Conservation (phyloP, 2,113 vertebrate genomes). For the Stigmatopora nigra region DNA sequence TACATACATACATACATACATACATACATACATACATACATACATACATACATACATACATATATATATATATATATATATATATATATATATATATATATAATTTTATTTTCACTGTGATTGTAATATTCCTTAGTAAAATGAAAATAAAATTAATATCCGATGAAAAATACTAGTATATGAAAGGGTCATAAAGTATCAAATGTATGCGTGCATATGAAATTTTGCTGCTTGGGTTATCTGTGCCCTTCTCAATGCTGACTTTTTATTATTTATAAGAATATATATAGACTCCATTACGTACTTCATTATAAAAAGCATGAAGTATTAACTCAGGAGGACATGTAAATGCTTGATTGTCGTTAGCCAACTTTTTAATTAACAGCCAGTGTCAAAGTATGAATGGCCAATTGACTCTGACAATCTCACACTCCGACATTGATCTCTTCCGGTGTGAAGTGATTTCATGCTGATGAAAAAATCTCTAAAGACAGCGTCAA, state of each 20-base stretch:
- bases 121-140: background rate
- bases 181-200: background rate
- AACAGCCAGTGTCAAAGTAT: slow-evolving; percentile 19
- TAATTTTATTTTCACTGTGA: too few species aligned
- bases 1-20: too few species aligned
- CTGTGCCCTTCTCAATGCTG: background rate
- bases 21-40: too few species aligned
- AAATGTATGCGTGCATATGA: background rate
- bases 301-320: too few species aligned
- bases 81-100: too few species aligned
- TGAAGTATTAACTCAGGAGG: background rate
- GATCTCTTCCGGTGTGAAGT: slow-evolving; percentile 10
- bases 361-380: slow-evolving; percentile 15
- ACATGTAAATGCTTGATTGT: background rate
- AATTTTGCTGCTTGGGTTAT: too few species aligned
- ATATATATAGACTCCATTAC: background rate
- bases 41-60: too few species aligned
- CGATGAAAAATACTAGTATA: background rate
- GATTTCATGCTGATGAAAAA: slow-evolving; percentile 12
- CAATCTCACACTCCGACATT: slow-evolving; percentile 5
- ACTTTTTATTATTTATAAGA: background rate
- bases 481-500: slow-evolving; percentile 7
- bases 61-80: too few species aligned
- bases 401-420: slow-evolving; percentile 18
- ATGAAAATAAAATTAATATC: background rate